Evolutionary conservation across 2,888 invertebrate species (phyloP).

Genomic region (Campaea margaritaria): DNA sequence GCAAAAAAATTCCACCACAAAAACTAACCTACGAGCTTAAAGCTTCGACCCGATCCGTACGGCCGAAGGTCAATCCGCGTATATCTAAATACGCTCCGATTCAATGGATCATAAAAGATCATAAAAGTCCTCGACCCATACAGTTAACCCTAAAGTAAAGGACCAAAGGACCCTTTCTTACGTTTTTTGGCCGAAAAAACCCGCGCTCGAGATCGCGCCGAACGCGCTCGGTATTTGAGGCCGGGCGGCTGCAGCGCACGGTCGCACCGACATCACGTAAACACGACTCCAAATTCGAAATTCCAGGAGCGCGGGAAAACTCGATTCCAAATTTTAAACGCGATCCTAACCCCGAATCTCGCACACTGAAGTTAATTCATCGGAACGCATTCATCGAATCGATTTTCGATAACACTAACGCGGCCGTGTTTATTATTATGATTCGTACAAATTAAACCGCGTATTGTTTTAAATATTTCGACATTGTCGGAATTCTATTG

Average conservation of each 20-base stretch:
- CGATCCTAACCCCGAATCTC: constrained; percentile 46
- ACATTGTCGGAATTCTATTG: constrained; percentile 78
- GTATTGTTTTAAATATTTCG: constrained; percentile 79
- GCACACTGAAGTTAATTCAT: constrained; percentile 34
- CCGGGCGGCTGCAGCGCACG: constrained; percentile 76
- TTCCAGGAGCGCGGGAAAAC: constrained; percentile 79
- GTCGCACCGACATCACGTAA: constrained; percentile 66
- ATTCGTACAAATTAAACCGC: constrained; percentile 72
- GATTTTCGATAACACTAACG: constrained; percentile 66
- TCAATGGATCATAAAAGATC: constrained; percentile 57
- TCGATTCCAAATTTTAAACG: constrained; percentile 53
- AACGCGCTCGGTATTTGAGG: constrained; percentile 71
- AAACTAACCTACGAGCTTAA: constrained; percentile 42
- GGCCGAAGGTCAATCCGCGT: constrained; percentile 57
- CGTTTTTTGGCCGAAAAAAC: constrained; percentile 81
- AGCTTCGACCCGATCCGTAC: constrained; percentile 37
- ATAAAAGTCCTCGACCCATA: constrained; percentile 59
- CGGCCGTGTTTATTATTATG: constrained; percentile 75
- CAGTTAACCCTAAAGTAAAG: constrained; percentile 77
- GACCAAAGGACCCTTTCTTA: constrained; percentile 76
- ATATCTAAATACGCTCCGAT: constrained; percentile 55
- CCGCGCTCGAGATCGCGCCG: constrained; percentile 58
- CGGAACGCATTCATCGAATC: constrained; percentile 49
- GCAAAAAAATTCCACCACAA: constrained; percentile 51
- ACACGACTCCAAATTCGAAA: constrained; percentile 50